Evolutionary conservation across 2,888 invertebrate genomes (phyloP).

Genomic region (Ischnura elegans): DNA sequence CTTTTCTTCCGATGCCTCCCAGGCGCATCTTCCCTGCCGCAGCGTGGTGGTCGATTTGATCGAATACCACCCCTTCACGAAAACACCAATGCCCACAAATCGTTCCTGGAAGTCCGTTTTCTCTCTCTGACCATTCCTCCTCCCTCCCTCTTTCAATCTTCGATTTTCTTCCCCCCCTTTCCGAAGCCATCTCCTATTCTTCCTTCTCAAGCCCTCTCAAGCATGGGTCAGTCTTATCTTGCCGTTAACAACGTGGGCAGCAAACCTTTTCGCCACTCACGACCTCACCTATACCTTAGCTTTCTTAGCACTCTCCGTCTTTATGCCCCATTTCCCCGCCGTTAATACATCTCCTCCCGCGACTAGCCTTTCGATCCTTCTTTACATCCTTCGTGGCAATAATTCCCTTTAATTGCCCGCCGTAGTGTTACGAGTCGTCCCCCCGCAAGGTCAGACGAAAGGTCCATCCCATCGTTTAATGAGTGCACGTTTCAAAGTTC

Average conservation of each 20-base stretch:
- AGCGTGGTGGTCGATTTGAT: conserved; percentile 54
- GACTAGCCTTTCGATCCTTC: conserved; percentile 15
- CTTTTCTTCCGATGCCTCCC: neutral
- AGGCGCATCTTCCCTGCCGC: neutral
- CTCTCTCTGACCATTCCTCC: too few relatives aligned
- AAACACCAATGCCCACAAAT: conserved; percentile 53
- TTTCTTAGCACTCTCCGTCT: neutral
- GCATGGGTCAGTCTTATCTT: neutral
- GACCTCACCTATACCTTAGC: neutral
- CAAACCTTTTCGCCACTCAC: neutral
- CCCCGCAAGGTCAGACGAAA: neutral
- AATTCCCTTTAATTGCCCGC: conserved; percentile 19
- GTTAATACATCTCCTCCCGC: neutral
- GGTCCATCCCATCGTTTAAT: neutral
- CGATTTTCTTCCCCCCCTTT: neutral
- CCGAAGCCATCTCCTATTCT: neutral
- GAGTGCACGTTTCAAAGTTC: neutral
- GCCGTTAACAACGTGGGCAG: neutral
- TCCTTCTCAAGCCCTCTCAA: neutral
- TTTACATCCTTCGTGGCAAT: neutral
- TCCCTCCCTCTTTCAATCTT: neutral
- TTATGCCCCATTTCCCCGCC: conserved; percentile 7
- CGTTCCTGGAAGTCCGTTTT: neutral
- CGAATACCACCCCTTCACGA: conserved; percentile 51
- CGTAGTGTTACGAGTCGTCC: neutral